Conservation (phyloP, 1,140 invertebrate genomes). For the Neocloeon triangulifer region DNA sequence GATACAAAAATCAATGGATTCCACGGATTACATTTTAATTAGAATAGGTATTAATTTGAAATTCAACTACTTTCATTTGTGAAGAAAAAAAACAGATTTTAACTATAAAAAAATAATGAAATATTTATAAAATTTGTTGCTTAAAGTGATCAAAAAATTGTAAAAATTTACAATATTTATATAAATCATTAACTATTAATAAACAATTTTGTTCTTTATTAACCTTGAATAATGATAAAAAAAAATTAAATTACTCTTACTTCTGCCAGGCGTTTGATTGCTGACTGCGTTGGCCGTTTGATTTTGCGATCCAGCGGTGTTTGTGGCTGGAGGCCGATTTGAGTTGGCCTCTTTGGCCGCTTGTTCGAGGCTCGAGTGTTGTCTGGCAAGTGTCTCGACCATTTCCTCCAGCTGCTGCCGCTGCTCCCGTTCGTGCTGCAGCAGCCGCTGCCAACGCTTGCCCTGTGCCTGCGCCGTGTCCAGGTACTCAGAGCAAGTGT, state of each 20-base stretch:
- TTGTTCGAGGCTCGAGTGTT: slow-evolving; percentile 83
- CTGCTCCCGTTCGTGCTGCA: slow-evolving; percentile 89
- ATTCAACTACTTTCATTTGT: too few species aligned
- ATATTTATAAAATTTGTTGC: too few species aligned
- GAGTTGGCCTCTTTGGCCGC: slow-evolving; percentile 36
- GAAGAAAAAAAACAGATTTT: too few species aligned
- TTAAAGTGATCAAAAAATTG: too few species aligned
- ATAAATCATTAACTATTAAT: too few species aligned
- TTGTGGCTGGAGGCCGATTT: slow-evolving; percentile 14
- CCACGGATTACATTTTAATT: too few species aligned
- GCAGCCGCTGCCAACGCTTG: slow-evolving; percentile 69
- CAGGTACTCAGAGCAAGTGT: slow-evolving; percentile 80
- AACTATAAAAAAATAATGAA: background rate
- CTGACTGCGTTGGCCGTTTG: too few species aligned
- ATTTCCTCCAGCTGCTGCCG: slow-evolving; percentile 85
- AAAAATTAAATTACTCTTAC: slow-evolving; percentile 19
- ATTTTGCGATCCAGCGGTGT: too few species aligned
- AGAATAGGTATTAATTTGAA: too few species aligned
- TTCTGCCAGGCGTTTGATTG: slow-evolving; percentile 9
- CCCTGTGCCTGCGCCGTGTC: slow-evolving; percentile 66
- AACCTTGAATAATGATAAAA: slow-evolving; percentile 7
- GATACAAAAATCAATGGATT: too few species aligned
- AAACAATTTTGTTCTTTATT: slow-evolving; percentile 5
- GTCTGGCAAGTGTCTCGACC: slow-evolving; percentile 87
- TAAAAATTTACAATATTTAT: too few species aligned